Evolutionary conservation across 2,797 vertebrate species (phyloP).

Genomic region (Sebastes steindachneri): DNA sequence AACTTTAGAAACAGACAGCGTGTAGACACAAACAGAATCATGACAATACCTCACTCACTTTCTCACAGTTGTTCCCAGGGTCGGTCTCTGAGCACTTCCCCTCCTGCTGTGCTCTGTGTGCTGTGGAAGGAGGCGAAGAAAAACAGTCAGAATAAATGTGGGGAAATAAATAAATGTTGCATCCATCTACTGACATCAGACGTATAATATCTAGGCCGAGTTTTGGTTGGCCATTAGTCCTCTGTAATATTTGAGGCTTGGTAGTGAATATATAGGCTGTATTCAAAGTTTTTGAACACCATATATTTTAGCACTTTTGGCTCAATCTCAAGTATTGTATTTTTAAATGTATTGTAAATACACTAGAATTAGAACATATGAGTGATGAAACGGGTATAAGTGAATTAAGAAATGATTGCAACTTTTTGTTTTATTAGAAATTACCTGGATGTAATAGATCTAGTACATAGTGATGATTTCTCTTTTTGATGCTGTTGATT

Average conservation of each 20-base stretch:
- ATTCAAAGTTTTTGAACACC: neutral
- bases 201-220: neutral
- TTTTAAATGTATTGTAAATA: neutral
- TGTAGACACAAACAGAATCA: neutral
- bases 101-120: conserved; percentile 81
- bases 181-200: neutral
- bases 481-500: no score
- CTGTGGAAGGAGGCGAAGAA: conserved; percentile 49
- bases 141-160: neutral
- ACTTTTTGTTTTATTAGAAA: no score
- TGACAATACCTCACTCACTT: conserved; percentile 71
- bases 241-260: neutral
- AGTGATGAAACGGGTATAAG: neutral
- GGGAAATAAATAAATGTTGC: neutral
- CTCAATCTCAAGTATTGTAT: neutral
- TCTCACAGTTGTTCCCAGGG: conserved; percentile 80
- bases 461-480: no score
- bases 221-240: neutral
- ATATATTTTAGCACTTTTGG: neutral
- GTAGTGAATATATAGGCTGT: neutral
- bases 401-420: neutral
- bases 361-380: neutral
- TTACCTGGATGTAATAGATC: no score
- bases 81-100: conserved; percentile 75
- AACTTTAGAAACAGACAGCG: neutral